Evolutionary conservation across 2,797 vertebrate species (phyloP).

Genomic region (Microchirus variegatus): DNA sequence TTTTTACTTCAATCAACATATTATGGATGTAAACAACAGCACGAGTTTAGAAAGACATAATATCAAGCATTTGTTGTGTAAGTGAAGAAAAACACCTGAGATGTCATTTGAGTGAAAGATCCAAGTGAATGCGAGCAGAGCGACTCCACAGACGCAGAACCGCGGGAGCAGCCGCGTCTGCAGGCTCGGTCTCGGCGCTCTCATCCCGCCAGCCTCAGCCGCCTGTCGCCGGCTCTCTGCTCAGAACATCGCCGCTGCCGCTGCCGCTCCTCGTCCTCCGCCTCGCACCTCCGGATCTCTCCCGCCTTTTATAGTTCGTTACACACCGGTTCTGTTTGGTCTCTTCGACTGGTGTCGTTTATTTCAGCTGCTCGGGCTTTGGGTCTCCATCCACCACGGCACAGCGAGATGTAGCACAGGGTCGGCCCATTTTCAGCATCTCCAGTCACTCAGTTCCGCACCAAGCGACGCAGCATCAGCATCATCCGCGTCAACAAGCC

Average conservation of each 20-base stretch:
- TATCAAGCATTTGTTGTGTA: neutral
- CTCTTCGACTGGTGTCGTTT: neutral
- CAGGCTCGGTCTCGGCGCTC: constrained; percentile 70
- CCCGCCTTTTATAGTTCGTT: neutral
- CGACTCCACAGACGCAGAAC: constrained; percentile 73
- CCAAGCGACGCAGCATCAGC: constrained; percentile 2
- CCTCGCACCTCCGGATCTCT: constrained; percentile 7
- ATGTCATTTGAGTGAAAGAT: constrained; percentile 55
- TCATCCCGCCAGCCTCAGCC: constrained; percentile 71
- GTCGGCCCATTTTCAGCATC: constrained; percentile 57
- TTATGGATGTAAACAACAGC: too few species aligned
- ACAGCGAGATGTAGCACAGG: neutral
- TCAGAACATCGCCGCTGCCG: constrained; percentile 74
- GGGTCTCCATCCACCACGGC: constrained; percentile 36
- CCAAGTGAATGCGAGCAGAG: constrained; percentile 72
- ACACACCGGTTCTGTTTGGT: constrained; percentile 12
- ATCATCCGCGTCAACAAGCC: constrained; percentile 27
- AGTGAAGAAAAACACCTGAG: constrained; percentile 71
- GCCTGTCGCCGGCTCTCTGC: constrained; percentile 35
- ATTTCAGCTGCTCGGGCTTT: constrained; percentile 5
- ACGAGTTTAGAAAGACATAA: too few species aligned
- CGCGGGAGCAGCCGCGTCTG: constrained; percentile 73
- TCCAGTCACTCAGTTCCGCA: constrained; percentile 3
- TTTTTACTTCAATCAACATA: too few species aligned
- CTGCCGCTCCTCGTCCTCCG: neutral